A percentile compares a stretch with the other conserved stretches of the same genome.
These are phyloP conservation scores for Mustela nigripes DNA, from an alignment of 2,113 vertebrate species.

Conservation along the genomic window DNA sequence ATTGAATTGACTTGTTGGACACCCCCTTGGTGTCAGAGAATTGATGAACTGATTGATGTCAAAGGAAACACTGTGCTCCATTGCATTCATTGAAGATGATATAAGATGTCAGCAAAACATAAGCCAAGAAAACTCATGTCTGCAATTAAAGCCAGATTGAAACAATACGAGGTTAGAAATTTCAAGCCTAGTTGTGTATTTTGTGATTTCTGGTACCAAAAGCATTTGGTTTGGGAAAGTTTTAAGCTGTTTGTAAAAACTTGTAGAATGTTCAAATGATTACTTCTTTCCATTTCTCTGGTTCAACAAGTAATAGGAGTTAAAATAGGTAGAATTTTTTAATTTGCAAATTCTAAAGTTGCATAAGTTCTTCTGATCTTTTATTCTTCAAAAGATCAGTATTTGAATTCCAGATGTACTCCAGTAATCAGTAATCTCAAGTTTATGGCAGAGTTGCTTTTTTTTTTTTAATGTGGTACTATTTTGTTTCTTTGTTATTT, in stretches of 20 bases:
- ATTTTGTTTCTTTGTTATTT: conserved; percentile 13
- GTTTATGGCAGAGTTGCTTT: background rate
- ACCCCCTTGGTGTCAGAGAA: background rate
- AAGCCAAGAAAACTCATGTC: background rate
- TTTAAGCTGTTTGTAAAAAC: conserved; percentile 53
- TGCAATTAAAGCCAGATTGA: conserved; percentile 5
- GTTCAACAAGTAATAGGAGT: conserved; percentile 19
- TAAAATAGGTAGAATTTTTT: background rate
- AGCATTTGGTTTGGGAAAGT: conserved; percentile 16
- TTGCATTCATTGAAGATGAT: background rate
- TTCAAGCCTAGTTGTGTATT: conserved; percentile 20
- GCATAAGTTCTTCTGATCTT: background rate
- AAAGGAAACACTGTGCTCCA: background rate
- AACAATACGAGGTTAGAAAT: conserved; percentile 51
- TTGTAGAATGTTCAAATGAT: conserved; percentile 40
- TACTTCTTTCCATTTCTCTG: conserved; percentile 37
- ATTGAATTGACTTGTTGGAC: conserved; percentile 9
- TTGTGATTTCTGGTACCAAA: background rate
- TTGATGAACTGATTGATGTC: conserved; percentile 21
- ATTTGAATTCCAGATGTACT: conserved; percentile 48
- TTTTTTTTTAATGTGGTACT: background rate
- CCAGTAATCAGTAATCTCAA: conserved; percentile 23
- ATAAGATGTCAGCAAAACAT: conserved; percentile 1
- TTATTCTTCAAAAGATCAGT: background rate
- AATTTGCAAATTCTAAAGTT: conserved; percentile 48